These are phyloP conservation scores for Neotoxoptera formosana DNA, from an alignment of 1,140 invertebrate genomes.

Conservation along the genomic window DNA sequence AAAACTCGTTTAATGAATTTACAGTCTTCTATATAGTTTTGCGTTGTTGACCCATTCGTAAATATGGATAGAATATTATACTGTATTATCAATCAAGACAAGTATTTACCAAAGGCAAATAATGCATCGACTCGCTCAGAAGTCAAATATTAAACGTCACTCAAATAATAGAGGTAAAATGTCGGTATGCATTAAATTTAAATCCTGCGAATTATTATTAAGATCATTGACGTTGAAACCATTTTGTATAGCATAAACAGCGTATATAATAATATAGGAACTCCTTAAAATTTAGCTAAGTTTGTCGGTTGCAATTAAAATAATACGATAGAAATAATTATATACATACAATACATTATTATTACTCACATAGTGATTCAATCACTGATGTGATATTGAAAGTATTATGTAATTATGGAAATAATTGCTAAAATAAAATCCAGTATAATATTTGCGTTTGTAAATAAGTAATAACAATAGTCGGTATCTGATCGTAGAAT, in stretches of 20 bases:
- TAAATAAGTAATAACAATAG: background rate
- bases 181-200: background rate
- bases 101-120: background rate
- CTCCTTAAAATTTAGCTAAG: background rate
- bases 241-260: background rate
- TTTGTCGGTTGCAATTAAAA: background rate
- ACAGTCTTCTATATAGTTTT: background rate
- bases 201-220: background rate
- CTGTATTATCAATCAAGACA: background rate
- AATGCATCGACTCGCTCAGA: background rate
- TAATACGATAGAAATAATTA: background rate
- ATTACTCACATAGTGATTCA: background rate
- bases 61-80: conserved; percentile 17
- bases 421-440: background rate
- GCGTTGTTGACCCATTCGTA: background rate
- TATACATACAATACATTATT: background rate
- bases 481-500: background rate
- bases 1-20: background rate
- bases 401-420: background rate
- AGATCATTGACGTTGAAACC: background rate
- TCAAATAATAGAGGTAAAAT: conserved; percentile 8
- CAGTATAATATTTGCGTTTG: background rate
- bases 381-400: background rate
- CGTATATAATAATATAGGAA: background rate
- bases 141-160: background rate